Base-by-base conservation (phyloP, 2,797 vertebrate genomes). In the Micrastur ruficollis region DNA sequence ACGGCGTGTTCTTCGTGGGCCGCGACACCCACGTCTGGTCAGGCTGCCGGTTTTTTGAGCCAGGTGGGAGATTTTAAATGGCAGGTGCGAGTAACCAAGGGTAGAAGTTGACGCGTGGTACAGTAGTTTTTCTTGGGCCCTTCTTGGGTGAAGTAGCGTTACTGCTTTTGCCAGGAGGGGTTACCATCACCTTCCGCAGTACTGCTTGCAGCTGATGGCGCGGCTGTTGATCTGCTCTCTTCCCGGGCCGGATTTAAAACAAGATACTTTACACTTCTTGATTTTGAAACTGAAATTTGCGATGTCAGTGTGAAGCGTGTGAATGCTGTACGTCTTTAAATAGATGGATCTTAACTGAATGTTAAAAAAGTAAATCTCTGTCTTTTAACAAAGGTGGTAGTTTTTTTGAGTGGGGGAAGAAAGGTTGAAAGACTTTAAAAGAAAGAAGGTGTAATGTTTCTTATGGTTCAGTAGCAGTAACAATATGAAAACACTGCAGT, bases 251-350 rank as follows among this genome's bases (percentile, higher is more conserved):
- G 62, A 8, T 14, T 34, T 27, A 34, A 46, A 52, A 46, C n/a
- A 10, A 44, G 25, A 2, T 18, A 1, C 59, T 31, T 17, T 14
- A 5, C 23, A 1, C 7, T 8, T 40, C 49, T 19, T 25, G 59
- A 22, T 5, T 23, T 23, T 16, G 36, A 31, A 62, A 34, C n/a
- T 17, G 20, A 23, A 2, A 0, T 18, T 21, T 21, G 27, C 4
- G 0, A 0, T 16, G 46, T 16, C 1, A 1, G 17, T 9, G 4
- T 16, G 6, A 2, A 22, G 38, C 5, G 4, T 14, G 31, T 1
- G 31, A 29, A 19, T 9, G 63, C 40, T n/a, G 34, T 23, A 11
- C 4, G 21, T 6, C 31, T 32, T 19, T 32, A 25, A 34, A 25
- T 1, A 16, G 58, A 25, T 26, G 8, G 8, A 11, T 6, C 8